phyloP scores from a whole-genome alignment of 2,797 vertebrate species.

The Atherinosoma microstoma region DNA sequence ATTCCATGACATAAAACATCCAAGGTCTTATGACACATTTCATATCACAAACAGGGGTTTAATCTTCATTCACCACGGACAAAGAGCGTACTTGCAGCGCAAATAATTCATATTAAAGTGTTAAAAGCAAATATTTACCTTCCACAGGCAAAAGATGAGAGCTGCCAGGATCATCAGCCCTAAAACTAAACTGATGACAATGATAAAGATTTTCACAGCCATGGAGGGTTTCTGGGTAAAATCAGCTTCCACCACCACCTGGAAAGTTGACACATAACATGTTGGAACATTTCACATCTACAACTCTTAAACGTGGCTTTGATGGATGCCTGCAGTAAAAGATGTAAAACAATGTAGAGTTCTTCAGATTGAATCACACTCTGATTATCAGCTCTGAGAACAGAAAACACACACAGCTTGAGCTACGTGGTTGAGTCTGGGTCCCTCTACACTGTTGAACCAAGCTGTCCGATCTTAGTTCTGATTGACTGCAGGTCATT shows the following conservation, averaged over 20 bases:
- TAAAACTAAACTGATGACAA: conserved; percentile 85
- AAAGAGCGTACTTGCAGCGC: neutral
- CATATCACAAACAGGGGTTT: too few relatives aligned
- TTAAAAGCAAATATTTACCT: conserved; percentile 80
- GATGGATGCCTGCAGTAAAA: too few relatives aligned
- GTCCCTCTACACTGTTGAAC: too few relatives aligned
- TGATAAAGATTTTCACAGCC: conserved; percentile 84
- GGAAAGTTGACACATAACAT: neutral
- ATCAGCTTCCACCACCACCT: conserved; percentile 90
- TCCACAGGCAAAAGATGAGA: conserved; percentile 90
- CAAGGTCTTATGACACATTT: too few relatives aligned
- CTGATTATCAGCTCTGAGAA: neutral
- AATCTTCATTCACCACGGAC: neutral
- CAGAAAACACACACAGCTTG: neutral
- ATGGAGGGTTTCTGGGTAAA: conserved; percentile 87
- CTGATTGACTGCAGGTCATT: neutral
- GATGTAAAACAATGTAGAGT: neutral
- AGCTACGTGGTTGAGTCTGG: too few relatives aligned
- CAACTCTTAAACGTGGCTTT: neutral
- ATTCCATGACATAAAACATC: too few relatives aligned
- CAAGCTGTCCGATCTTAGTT: neutral
- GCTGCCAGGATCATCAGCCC: conserved; percentile 87
- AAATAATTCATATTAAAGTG: neutral
- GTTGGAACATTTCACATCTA: neutral
- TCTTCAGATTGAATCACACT: neutral